Percentiles rank a stretch among this genome's conserved stretches.
Evolutionary conservation across 2,888 invertebrate genomes (phyloP).

Genomic region (Microplitis deprimator): DNA sequence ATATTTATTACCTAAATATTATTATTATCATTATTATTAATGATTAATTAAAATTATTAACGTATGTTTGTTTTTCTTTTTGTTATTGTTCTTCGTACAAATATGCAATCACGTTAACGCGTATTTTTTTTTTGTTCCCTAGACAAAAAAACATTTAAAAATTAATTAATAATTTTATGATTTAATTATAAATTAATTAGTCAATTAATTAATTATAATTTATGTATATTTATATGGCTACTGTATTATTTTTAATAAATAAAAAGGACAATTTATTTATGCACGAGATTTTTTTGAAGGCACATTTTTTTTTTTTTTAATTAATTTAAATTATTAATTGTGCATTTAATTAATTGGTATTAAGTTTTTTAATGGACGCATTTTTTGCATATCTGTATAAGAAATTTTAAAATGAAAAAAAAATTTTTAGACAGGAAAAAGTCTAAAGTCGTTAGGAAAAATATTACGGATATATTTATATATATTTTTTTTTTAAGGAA

Average conservation of each 20-base stretch:
- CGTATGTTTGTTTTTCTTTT: constrained; percentile 42
- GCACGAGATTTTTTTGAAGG: no score
- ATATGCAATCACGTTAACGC: constrained; percentile 59
- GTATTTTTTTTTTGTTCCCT: constrained; percentile 58
- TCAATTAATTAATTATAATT: background rate
- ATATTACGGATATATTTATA: background rate
- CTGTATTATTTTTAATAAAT: no score
- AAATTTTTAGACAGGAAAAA: no score
- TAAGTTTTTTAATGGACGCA: no score
- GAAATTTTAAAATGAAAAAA: no score
- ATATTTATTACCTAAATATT: constrained; percentile 14
- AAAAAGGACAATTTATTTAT: no score
- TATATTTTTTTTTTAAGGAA: constrained; percentile 49
- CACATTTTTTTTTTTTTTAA: no score
- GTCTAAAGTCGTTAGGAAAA: no score
- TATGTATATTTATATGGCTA: no score
- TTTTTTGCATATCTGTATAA: no score
- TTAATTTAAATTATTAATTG: no score
- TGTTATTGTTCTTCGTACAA: constrained; percentile 53
- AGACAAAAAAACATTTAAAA: constrained; percentile 59
- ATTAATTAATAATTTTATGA: background rate
- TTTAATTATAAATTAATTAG: constrained; percentile 18
- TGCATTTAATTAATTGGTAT: no score
- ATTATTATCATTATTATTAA: constrained; percentile 26
- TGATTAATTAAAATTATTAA: constrained; percentile 10